phyloP scores from a whole-genome alignment of 2,888 invertebrate species.

The Thecophora atra region DNA sequence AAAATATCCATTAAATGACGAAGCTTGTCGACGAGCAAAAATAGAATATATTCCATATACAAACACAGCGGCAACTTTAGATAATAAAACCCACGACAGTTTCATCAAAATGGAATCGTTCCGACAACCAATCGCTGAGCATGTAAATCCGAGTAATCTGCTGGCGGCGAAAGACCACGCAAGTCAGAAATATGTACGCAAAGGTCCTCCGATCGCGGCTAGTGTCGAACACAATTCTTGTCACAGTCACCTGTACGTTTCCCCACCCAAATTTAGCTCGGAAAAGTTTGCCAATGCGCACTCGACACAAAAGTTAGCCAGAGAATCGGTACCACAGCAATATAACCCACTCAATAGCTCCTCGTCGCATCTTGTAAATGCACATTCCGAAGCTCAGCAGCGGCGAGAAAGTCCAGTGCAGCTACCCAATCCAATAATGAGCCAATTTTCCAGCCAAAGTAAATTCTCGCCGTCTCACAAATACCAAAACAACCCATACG shows the following conservation, averaged over 20 bases:
- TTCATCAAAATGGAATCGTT: slow-evolving; percentile 30
- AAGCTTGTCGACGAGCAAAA: slow-evolving; percentile 33
- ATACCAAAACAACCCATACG: slow-evolving; percentile 17
- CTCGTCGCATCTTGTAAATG: slow-evolving; percentile 15
- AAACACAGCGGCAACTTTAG: slow-evolving; percentile 29
- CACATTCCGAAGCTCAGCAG: slow-evolving; percentile 39
- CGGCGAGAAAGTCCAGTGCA: slow-evolving; percentile 42
- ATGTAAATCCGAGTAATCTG: slow-evolving; percentile 57
- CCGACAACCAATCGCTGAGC: slow-evolving; percentile 41
- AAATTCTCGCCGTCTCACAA: slow-evolving; percentile 1
- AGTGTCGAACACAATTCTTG: slow-evolving; percentile 45
- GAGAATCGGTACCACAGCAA: slow-evolving; percentile 46
- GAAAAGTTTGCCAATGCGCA: slow-evolving; percentile 51
- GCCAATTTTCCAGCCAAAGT: slow-evolving; percentile 1
- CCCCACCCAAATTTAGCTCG: slow-evolving; percentile 57
- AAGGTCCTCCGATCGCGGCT: slow-evolving; percentile 58
- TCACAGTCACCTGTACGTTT: slow-evolving; percentile 58
- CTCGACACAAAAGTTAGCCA: slow-evolving; percentile 30
- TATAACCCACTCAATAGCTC: slow-evolving; percentile 38
- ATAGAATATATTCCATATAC: slow-evolving; percentile 39
- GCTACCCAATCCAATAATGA: slow-evolving; percentile 20
- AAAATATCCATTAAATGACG: slow-evolving; percentile 34
- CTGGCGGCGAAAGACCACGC: slow-evolving; percentile 53
- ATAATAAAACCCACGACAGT: slow-evolving; percentile 25
- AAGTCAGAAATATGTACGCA: slow-evolving; percentile 59